Base-by-base conservation (phyloP, 2,113 vertebrate species). In the Stegastes partitus region DNA sequence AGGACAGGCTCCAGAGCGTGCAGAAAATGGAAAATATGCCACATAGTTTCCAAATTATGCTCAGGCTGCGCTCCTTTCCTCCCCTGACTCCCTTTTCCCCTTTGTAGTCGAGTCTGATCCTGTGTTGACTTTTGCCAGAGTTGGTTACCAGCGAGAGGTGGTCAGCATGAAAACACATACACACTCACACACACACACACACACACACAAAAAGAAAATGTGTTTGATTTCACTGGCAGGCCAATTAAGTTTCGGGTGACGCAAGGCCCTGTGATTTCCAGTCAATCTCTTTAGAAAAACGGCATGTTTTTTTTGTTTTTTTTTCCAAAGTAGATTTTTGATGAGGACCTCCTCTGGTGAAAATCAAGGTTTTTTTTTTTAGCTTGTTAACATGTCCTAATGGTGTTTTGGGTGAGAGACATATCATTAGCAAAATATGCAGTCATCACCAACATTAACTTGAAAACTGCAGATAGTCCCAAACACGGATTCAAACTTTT, bases 21-120 rank as follows among this genome's bases (percentile, higher is more conserved):
- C 79, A 85, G 68, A 88, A 93, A 93, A 88, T 87, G 91, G 93
- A 93, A 94, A 94, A 91, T 90, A 87, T 85, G 86, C 89, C 87
- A 87, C 89, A 89, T 93, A 92, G 80, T 93, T 95, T 93, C 91
- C 89, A 93, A 92, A 93, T 90, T 81, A 89, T 88, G 56, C 80
- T 87, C 85, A 62, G 76, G 65, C 84, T 63, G 64, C 68, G 1
- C 83, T 80, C 76, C 56, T 79, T 63, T 81, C 77, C 68, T 79
- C 77, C 87, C 58, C 68, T 78, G 34, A 59, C 80, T 83, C 79
- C 77, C 77, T 82, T 68, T 51, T 68, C 80, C 57, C 47, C 80
- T 71, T 51, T 63, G 66, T 56, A 75, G 79, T 87, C 86, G 54
- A 83, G 86, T 84, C 73, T 81, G 78, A 87, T 87, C 25, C 68